These are phyloP conservation scores for Pipistrellus pipistrellus DNA, from an alignment of 2,797 vertebrate species.

Conservation along the genomic window DNA sequence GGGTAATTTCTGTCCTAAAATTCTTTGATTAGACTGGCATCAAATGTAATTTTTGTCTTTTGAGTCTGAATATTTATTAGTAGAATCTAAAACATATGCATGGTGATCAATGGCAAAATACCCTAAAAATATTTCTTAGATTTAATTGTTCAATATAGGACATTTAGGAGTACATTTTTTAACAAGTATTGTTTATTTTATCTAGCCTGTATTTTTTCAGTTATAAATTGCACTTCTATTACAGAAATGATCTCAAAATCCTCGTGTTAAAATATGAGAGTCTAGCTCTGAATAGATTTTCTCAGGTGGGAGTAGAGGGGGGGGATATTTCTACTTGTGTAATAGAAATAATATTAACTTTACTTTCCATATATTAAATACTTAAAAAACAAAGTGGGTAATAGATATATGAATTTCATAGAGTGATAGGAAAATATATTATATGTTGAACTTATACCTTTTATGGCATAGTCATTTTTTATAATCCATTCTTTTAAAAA, in stretches of 20 bases:
- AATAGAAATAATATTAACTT: background rate
- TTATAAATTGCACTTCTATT: background rate
- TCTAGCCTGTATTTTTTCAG: background rate
- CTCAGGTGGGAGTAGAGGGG: background rate
- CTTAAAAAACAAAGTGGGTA: background rate
- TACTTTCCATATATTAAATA: background rate
- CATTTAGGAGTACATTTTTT: background rate
- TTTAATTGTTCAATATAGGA: background rate
- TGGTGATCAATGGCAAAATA: background rate
- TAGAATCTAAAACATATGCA: background rate
- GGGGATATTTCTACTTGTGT: background rate
- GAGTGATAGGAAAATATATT: background rate
- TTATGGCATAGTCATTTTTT: background rate
- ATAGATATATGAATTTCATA: background rate
- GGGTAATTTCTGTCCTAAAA: background rate
- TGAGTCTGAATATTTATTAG: slow-evolving; percentile 7
- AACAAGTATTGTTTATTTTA: background rate
- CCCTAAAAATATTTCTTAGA: background rate
- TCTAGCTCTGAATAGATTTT: background rate
- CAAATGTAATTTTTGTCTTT: background rate
- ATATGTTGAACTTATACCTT: background rate
- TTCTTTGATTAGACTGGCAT: background rate
- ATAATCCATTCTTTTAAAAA: background rate
- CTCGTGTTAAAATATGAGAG: slow-evolving; percentile 14
- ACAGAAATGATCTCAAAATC: background rate